These are phyloP conservation scores for Tachysurus vachellii DNA, from an alignment of 2,113 vertebrate genomes.

Conservation along the genomic window DNA sequence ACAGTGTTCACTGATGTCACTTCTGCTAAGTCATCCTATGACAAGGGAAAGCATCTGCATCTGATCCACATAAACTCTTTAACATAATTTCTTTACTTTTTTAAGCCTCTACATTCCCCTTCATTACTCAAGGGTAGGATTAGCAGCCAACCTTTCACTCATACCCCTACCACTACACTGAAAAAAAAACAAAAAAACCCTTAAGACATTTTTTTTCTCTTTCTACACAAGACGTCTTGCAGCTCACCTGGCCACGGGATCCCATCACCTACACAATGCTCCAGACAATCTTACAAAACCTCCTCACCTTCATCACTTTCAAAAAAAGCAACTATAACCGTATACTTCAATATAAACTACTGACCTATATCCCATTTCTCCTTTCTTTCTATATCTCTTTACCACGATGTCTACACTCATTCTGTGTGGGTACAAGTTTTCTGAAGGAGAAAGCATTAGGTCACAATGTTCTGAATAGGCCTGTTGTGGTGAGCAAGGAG, in stretches of 20 bases:
- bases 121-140: no score
- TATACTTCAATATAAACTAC: neutral
- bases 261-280: neutral
- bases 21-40: neutral
- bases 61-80: neutral
- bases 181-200: neutral
- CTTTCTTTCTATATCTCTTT: neutral
- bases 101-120: neutral
- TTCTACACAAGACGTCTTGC: neutral
- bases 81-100: neutral
- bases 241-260: neutral
- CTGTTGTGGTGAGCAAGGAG: neutral
- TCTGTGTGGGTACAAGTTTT: neutral
- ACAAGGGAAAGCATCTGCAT: neutral
- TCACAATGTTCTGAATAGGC: neutral
- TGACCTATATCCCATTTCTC: neutral
- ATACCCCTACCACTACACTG: neutral
- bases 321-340: neutral
- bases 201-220: neutral
- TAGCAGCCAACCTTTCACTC: neutral
- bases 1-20: neutral
- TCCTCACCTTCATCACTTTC: neutral
- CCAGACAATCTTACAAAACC: neutral
- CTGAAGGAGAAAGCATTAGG: neutral
- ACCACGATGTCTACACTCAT: neutral